Evolutionary conservation across 2,113 vertebrate genomes (phyloP).

Genomic region (Blennius ocellaris): DNA sequence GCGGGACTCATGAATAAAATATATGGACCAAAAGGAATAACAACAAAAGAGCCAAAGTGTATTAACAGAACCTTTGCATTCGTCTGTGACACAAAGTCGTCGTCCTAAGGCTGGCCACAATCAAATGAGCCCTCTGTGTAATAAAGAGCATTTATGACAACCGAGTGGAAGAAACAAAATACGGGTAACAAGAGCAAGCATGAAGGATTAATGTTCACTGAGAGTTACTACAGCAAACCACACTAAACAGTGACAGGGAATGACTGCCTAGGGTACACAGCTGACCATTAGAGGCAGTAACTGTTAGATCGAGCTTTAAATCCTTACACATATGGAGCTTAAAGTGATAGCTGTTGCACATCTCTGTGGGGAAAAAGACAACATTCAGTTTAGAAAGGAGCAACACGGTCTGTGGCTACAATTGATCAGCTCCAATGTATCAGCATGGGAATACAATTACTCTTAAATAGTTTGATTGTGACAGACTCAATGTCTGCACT

Average conservation of each 20-base stretch:
- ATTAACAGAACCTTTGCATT: conserved; percentile 75
- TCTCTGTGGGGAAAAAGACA: too few species aligned
- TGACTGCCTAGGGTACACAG: too few species aligned
- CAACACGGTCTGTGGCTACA: background rate
- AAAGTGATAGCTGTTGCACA: too few species aligned
- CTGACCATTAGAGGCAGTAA: too few species aligned
- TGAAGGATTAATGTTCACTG: conserved; percentile 73
- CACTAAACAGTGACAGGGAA: background rate
- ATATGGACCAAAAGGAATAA: conserved; percentile 44
- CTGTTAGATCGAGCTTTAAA: too few species aligned
- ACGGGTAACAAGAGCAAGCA: conserved; percentile 33
- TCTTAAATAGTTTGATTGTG: background rate
- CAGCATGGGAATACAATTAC: background rate
- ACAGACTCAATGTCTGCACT: too few species aligned
- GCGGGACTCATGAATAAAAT: conserved; percentile 55
- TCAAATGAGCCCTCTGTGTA: conserved; percentile 77
- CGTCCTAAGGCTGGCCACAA: conserved; percentile 67
- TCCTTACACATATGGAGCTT: too few species aligned
- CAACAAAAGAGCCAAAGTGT: conserved; percentile 59
- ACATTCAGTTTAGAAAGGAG: background rate
- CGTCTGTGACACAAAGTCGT: conserved; percentile 44
- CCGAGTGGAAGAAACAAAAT: conserved; percentile 41
- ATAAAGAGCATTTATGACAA: conserved; percentile 48
- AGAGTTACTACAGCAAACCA: background rate
- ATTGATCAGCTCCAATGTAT: background rate